Base-by-base conservation (phyloP, 2,888 invertebrate genomes). In the Dasysyrphus tricinctus region DNA sequence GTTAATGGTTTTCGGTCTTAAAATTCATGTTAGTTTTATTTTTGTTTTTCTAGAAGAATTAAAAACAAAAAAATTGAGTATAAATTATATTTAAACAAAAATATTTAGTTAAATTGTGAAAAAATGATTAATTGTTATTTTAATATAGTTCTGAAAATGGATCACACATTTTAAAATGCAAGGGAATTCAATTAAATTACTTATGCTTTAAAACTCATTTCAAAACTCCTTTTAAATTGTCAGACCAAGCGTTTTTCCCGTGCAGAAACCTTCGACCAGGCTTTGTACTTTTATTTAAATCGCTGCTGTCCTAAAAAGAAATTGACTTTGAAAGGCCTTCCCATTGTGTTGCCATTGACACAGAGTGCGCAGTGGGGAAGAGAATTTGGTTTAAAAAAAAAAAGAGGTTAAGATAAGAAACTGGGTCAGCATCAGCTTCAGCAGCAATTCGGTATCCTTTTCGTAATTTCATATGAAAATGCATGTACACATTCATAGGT, bases 271-370 rank as follows among this genome's bases (percentile, higher is more conserved):
- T 39, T 34, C 51, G 54, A 69, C 69, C 56, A n/a, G 16, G 1
- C 5, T 5, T 56, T 6, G 0, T 1, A 14, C 34, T 19, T 24
- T 29, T 65, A 42, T 57, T 70, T 37, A 44, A 81, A 77, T 74
- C 69, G 47, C 39, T 67, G 73, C 47, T 67, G 73, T 63, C 78
- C 82, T 70, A 70, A 78, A 69, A 85, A 69, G 54, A 79, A 82
- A 72, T 82, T 86, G 86, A 86, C 86, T 86, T 86, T 86, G 82
- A 86, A 75, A 82, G 75, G 78, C 65, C 75, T 79, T 54, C 72
- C 49, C 70, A 75, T 86, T 86, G 86, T 82, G 82, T 67, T 82
- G 86, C 75, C 82, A 86, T 86, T 86, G 86, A 82, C 86, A 86
- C 75, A 75, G 65, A 86, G 78, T 81, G 77, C 81, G 77, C 85